Base-by-base conservation (phyloP, 2,888 invertebrate species). In the Microdon myrmicae region DNA sequence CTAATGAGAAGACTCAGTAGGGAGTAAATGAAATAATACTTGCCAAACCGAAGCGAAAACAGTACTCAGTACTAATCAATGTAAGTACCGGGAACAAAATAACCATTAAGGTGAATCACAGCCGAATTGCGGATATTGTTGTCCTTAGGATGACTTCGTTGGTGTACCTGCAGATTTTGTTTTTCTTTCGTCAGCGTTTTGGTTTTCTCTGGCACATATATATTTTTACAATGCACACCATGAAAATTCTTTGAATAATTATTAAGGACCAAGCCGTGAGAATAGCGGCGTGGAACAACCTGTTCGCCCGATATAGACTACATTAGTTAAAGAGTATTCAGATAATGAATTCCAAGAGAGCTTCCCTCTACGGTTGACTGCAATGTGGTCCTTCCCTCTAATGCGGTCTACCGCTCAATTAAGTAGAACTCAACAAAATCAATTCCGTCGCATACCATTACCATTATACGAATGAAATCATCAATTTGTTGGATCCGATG, bases 401-500 rank as follows among this genome's bases (percentile, higher is more conserved):
- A 58, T 64, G 58, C 51, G 64, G 64, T 64, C 45, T 58, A 51
- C 64, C 51, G 64, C 64, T 64, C 64, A 64, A 64, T 64, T 64
- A 64, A 64, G 56, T 64, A 56, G 58, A 64, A 47, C 56, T 58
- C 56, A 64, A 64, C 51, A 64, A 64, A 64, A 64, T 64, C 64
- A 64, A 58, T 64, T 64, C 53, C 47, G 58, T 64, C 51, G 64
- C 64, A 64, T 64, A 47, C 45, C 58, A 64, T 64, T 64, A 47
- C 45, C 58, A 64, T 64, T 64, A 64, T 51, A 64, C 47, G 64
- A 64, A 64, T 64, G 64, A 64, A 64, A 64, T 58, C 64, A 64
- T 64, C 64, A 64, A 64, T 64, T 64, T 47, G 58, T 51, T 64
- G 64, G 64, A 43, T 64, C n/a, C n/a, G n/a, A n/a, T n/a, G n/a